Base-by-base conservation (phyloP, 2,113 vertebrate genomes). In the Dromaius novaehollandiae region DNA sequence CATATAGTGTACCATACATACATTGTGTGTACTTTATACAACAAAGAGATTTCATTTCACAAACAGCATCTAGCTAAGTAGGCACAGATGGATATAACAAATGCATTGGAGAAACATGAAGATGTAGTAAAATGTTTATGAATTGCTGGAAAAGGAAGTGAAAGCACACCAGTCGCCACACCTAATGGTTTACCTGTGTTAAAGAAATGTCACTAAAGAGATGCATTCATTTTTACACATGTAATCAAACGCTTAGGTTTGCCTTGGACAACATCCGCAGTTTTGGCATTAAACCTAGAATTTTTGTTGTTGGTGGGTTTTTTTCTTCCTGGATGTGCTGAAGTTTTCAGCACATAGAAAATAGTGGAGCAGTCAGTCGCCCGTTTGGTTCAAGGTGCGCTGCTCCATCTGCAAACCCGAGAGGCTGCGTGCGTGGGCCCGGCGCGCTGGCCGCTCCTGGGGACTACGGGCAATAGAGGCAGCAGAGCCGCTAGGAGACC, bases 401-500 rank as follows among this genome's bases (percentile, higher is more conserved):
- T 69, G 11, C 40, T 83, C 55, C 48, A 82, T 40, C 13, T 74
- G 25, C 48, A 69, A 13, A 42, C 3, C 7, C 9, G 12, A 44
- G 26, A n/a, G 17, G 6, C 20, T 77, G 8, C 63, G 51, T 78
- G 34, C 10, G 61, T n/a, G 84, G 42, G n/a, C 7, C 38, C 20
- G 56, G 20, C 30, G 25, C 55, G 79, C 64, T 66, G 69, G 24
- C n/a, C 60, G 4, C 6, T 81, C 73, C 92, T 5, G 17, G 70
- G 71, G 22, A 44, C 60, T 70, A 5, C 44, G 46, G 77, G 63
- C 8, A 42, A 61, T 40, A 90, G 68, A 90, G 64, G 51, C 26
- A 78, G 86, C 96, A 79, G 36, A 96, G 82, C n/a, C 89, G 58
- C 28, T 68, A 16, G 28, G 65, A 73, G 20, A 21, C 8, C 34